Conservation (phyloP, 2,797 vertebrate genomes). For the Sandelia bainsii region DNA sequence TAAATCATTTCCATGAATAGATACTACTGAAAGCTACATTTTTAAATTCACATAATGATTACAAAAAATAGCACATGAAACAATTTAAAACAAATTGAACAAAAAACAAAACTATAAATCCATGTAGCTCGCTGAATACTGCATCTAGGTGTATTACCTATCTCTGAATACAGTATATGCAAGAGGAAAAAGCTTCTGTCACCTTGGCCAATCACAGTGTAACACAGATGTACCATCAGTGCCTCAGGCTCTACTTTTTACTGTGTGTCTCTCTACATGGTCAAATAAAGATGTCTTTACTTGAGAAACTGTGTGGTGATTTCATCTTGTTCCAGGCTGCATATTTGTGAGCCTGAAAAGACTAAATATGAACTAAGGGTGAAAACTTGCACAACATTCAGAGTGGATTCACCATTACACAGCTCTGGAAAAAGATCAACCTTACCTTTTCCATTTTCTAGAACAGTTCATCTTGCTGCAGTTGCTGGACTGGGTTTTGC, state of each 20-base stretch:
- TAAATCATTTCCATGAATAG: too few relatives aligned
- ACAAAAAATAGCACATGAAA: too few relatives aligned
- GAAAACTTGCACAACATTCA: background rate
- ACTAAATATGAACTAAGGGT: too few relatives aligned
- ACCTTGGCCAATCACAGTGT: background rate
- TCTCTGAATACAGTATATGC: too few relatives aligned
- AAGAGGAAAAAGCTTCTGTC: too few relatives aligned
- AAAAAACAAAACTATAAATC: too few relatives aligned
- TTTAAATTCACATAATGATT: too few relatives aligned
- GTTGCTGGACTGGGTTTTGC: conserved; percentile 92
- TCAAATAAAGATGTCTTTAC: conserved; percentile 2
- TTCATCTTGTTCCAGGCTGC: background rate
- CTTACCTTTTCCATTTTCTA: conserved; percentile 60
- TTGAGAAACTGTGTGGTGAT: background rate
- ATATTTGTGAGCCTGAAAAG: background rate
- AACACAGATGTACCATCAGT: background rate
- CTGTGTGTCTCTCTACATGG: background rate
- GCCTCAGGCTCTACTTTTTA: background rate
- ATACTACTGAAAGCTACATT: too few relatives aligned
- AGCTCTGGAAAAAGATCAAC: background rate
- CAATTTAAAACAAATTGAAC: too few relatives aligned
- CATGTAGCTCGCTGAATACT: too few relatives aligned
- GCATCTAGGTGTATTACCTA: too few relatives aligned
- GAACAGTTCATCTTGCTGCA: conserved; percentile 89
- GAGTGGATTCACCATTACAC: background rate